Evolutionary conservation across 2,888 invertebrate species (phyloP), one percentile per base, ranked within the genome.

Genomic region (Acanthoscelides obtectus): DNA sequence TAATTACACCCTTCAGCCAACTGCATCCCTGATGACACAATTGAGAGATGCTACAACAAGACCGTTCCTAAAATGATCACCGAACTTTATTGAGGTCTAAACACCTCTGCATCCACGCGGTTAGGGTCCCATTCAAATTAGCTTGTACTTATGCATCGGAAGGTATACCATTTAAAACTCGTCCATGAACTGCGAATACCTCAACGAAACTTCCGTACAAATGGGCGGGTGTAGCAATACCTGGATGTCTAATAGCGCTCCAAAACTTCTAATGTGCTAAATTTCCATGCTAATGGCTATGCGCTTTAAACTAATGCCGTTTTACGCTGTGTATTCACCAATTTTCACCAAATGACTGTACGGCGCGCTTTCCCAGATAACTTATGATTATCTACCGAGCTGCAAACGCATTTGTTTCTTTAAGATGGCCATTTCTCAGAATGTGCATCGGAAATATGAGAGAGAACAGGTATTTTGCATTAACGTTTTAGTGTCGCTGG

Each of bases 221-320:
- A 66, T 22, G 66, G 66, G 6, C 19, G 66, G 22, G 19, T 22
- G 66, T 22, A 66, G 66, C 66, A 66, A 66, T 22, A 22, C 21
- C 66, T 21, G 22, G 66, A 66, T 22, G 66, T 68, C 72, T 69
- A 27, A 22, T 65, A 70, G 21, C 66, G 45, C 45, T 45, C 12
- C 45, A 45, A 45, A 45, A 45, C 45, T 45, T 45, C 45, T 45
- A 45, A 45, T 45, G 45, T 45, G 45, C 45, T 45, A 45, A 45
- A 45, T 45, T 45, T 45, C 45, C 12, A 45, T 45, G 45, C 45
- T 45, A 45, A 45, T 45, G 45, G 45, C 45, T 45, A 17, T 12
- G 45, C 45, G 17, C 45, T 45, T 45, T 45, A 45, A 45, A 45
- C 45, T 45, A 45, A 45, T 45, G 45, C 45, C 45, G 17, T 45